Conservation (phyloP, 1,140 invertebrate species). For the Pseudomyrmex sp. region DNA sequence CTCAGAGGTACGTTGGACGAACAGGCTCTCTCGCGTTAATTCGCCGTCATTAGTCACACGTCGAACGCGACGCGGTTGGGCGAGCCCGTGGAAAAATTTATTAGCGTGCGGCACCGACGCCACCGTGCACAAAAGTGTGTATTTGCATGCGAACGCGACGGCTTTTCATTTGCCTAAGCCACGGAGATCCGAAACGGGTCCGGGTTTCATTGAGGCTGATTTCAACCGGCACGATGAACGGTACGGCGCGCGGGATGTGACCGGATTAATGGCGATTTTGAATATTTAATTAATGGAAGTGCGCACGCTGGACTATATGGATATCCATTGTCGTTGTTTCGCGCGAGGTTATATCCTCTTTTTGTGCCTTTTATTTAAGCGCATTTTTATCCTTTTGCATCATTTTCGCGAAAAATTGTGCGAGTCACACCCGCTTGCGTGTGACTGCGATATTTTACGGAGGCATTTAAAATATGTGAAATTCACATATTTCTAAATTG, state of each 20-base stretch:
- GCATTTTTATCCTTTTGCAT: background rate
- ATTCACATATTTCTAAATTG: too few species aligned
- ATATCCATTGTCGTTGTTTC: slow-evolving; percentile 56
- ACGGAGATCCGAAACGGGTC: slow-evolving; percentile 67
- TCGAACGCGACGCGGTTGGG: slow-evolving; percentile 56
- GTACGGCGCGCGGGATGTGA: slow-evolving; percentile 12
- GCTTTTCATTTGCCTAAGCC: slow-evolving; percentile 77
- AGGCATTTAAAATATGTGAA: too few species aligned
- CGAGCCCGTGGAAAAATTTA: slow-evolving; percentile 78
- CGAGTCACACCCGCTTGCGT: too few species aligned
- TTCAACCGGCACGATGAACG: slow-evolving; percentile 60
- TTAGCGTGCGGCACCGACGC: slow-evolving; percentile 68
- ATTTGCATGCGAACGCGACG: slow-evolving; percentile 75
- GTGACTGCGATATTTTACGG: too few species aligned
- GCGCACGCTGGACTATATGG: slow-evolving; percentile 35
- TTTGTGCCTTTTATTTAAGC: slow-evolving; percentile 27
- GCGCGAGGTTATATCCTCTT: background rate
- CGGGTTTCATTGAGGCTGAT: slow-evolving; percentile 75
- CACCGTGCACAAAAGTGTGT: slow-evolving; percentile 73
- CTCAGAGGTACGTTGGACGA: slow-evolving; percentile 50
- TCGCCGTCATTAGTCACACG: slow-evolving; percentile 77
- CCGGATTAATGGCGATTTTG: slow-evolving; percentile 78
- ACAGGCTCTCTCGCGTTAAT: slow-evolving; percentile 68
- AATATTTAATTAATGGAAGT: slow-evolving; percentile 78
- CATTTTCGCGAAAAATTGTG: slow-evolving; percentile 3